These are phyloP conservation scores for Orchesella cincta DNA, from an alignment of 1,140 invertebrate species.

Conservation along the genomic window DNA sequence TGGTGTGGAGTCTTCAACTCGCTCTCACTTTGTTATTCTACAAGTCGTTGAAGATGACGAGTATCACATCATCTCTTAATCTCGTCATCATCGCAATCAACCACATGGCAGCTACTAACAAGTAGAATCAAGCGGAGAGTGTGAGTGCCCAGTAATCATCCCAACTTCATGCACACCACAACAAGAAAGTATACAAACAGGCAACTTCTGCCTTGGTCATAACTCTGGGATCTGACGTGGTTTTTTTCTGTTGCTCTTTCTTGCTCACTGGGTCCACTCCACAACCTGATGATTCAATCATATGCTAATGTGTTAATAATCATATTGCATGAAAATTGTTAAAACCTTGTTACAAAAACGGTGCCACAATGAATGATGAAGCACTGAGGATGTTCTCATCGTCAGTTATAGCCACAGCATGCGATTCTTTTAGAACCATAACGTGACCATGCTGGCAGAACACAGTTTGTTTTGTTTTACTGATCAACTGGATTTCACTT, in stretches of 20 bases:
- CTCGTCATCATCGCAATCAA: conserved; percentile 21
- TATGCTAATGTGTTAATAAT: conserved; percentile 28
- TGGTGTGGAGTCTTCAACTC: too few relatives aligned
- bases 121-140: background rate
- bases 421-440: too few relatives aligned
- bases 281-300: conserved; percentile 22
- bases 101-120: conserved; percentile 12
- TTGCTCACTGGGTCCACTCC: background rate
- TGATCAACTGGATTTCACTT: too few relatives aligned
- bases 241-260: background rate
- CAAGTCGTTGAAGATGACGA: background rate
- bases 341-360: too few relatives aligned
- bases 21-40: too few relatives aligned
- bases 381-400: too few relatives aligned
- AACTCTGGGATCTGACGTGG: background rate
- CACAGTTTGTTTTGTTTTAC: too few relatives aligned
- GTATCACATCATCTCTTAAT: conserved; percentile 19
- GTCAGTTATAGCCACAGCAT: too few relatives aligned
- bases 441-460: too few relatives aligned
- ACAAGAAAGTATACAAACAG: background rate
- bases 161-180: background rate
- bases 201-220: too few relatives aligned
- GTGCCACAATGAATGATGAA: too few relatives aligned
- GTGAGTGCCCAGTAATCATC: background rate
- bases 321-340: conserved; percentile 11